A percentile compares a stretch with the other conserved stretches of the same genome.
Evolutionary conservation across 2,888 invertebrate genomes (phyloP).

Genomic region (Phyto melanocephala): DNA sequence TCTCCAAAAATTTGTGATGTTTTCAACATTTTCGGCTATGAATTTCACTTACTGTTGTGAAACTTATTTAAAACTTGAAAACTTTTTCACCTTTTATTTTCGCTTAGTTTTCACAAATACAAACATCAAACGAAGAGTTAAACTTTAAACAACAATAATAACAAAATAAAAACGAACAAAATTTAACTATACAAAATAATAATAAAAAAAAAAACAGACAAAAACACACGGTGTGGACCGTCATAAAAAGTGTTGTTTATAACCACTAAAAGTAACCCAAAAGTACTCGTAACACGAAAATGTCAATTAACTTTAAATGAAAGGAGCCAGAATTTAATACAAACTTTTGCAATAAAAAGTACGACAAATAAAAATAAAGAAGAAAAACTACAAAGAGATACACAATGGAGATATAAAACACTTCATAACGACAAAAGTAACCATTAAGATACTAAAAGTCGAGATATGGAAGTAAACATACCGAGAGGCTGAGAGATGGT

Average conservation of each 20-base stretch:
- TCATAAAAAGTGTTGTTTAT: neutral
- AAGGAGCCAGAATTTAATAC: neutral
- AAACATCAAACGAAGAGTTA: neutral
- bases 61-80: slow-evolving; percentile 18
- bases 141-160: neutral
- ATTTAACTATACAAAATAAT: neutral
- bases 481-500: neutral
- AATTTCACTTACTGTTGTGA: slow-evolving; percentile 3
- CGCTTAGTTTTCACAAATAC: neutral
- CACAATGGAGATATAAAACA: slow-evolving; percentile 36
- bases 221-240: too few species aligned
- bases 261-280: neutral
- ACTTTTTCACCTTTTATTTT: slow-evolving; percentile 35
- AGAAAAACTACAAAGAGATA: neutral
- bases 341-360: neutral
- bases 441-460: slow-evolving; percentile 1
- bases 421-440: slow-evolving; percentile 12
- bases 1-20: neutral
- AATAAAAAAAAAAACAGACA: too few species aligned
- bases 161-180: neutral
- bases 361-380: neutral
- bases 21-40: neutral
- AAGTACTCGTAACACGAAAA: neutral
- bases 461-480: neutral
- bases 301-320: neutral